Evolutionary conservation across 2,797 vertebrate species (phyloP).

Genomic region (Leptodactylus fallax): DNA sequence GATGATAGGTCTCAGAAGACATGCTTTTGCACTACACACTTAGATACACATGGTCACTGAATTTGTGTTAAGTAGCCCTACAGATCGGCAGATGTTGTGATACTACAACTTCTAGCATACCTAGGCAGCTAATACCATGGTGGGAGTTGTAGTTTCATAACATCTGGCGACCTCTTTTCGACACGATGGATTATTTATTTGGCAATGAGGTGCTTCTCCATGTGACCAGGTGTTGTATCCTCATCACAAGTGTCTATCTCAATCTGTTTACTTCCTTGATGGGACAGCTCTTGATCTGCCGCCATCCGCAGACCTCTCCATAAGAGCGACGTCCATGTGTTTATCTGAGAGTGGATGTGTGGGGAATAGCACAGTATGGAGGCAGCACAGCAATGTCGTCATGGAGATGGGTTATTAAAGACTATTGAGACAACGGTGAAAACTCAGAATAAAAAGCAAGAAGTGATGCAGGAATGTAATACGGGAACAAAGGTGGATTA

Average conservation of each 20-base stretch:
- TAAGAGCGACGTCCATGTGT: neutral
- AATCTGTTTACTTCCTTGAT: neutral
- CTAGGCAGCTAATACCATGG: too few relatives aligned
- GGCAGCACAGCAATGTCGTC: neutral
- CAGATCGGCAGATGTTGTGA: too few relatives aligned
- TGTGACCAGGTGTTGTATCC: neutral
- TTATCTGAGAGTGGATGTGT: neutral
- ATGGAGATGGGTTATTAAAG: conserved; percentile 6
- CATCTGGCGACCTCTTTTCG: too few relatives aligned
- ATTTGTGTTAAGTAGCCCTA: neutral
- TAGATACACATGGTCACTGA: neutral
- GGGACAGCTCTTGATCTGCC: neutral
- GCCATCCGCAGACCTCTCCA: neutral
- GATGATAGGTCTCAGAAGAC: too few relatives aligned
- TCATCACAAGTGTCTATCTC: neutral
- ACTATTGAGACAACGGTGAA: neutral
- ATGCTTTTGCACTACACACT: too few relatives aligned
- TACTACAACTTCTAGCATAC: too few relatives aligned
- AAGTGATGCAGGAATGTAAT: neutral
- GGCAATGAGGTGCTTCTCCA: neutral
- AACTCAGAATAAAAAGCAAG: neutral
- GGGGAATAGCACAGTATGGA: neutral
- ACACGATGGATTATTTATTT: neutral
- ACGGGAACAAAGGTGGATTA: neutral
- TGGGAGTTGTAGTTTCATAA: too few relatives aligned